Evolutionary conservation across 2,113 vertebrate genomes (phyloP).

Genomic region (Antigone vipio): DNA sequence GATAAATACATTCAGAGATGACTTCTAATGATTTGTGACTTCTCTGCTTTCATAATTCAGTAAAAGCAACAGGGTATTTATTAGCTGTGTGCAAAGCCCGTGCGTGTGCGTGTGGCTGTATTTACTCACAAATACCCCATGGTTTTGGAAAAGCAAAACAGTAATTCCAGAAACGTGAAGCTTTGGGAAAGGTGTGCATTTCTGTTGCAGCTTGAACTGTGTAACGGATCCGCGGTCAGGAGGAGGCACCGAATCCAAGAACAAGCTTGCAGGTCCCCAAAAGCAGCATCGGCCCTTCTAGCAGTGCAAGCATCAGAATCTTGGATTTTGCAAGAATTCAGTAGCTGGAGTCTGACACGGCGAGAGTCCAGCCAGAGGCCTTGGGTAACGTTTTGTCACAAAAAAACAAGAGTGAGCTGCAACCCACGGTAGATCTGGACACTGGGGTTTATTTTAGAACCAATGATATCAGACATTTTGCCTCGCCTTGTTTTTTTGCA

Average conservation of each 20-base stretch:
- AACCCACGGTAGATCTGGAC: not conserved
- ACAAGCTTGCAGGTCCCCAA: not conserved
- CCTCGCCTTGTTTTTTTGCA: not conserved
- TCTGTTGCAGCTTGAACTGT: not conserved
- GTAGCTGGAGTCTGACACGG: not conserved
- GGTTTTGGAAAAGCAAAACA: not conserved
- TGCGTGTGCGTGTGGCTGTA: not conserved
- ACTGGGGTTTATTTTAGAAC: not conserved
- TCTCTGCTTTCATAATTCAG: not conserved
- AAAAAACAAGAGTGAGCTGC: not conserved
- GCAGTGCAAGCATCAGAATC: not conserved
- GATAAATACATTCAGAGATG: not conserved
- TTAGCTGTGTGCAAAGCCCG: not conserved
- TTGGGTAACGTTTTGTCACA: not conserved
- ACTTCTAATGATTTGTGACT: constrained; percentile 20
- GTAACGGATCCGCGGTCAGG: rapidly evolving
- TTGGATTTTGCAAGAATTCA: not conserved
- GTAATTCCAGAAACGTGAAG: not conserved
- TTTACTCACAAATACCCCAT: not conserved
- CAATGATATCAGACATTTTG: not conserved
- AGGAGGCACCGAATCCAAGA: not conserved
- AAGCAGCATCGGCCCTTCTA: not conserved
- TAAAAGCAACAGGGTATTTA: not conserved
- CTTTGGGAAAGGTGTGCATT: not conserved
- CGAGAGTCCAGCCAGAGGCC: not conserved